Conservation (phyloP, 2,888 invertebrate species). For the Troides helena region DNA sequence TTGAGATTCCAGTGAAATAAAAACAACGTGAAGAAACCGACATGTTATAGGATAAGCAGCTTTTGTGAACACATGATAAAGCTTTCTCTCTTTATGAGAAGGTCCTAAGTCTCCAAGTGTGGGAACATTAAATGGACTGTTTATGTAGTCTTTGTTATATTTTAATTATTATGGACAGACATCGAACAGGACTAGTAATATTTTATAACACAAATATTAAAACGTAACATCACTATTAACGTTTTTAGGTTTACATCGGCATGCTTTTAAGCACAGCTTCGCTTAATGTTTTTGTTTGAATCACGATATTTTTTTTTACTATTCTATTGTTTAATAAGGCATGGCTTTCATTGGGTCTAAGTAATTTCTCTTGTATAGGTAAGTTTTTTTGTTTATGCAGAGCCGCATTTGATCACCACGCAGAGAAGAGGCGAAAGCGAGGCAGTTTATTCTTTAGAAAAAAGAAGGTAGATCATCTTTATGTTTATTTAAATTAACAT, state of each 20-base stretch:
- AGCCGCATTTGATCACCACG: conserved; percentile 85
- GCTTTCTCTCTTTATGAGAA: no score
- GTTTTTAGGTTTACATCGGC: conserved; percentile 26
- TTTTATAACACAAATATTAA: background rate
- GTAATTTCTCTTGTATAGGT: background rate
- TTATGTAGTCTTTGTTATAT: no score
- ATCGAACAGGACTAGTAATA: background rate
- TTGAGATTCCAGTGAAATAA: no score
- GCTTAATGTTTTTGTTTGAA: conserved; percentile 40
- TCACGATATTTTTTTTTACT: conserved; percentile 23
- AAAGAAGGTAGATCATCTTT: conserved; percentile 83
- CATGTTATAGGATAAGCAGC: no score
- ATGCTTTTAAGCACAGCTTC: conserved; percentile 47
- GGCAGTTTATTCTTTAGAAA: conserved; percentile 95
- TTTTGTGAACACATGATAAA: no score
- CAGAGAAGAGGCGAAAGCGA: conserved; percentile 92
- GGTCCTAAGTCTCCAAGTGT: no score
- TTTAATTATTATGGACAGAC: background rate
- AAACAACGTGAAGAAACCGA: no score
- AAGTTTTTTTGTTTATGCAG: conserved; percentile 49
- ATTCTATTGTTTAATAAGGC: conserved; percentile 14
- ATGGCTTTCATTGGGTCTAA: conserved; percentile 9
- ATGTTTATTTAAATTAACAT: background rate
- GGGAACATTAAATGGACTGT: no score
- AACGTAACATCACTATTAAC: background rate